phyloP scores from a whole-genome alignment of 2,113 vertebrate genomes.

The Miniopterus natalensis region DNA sequence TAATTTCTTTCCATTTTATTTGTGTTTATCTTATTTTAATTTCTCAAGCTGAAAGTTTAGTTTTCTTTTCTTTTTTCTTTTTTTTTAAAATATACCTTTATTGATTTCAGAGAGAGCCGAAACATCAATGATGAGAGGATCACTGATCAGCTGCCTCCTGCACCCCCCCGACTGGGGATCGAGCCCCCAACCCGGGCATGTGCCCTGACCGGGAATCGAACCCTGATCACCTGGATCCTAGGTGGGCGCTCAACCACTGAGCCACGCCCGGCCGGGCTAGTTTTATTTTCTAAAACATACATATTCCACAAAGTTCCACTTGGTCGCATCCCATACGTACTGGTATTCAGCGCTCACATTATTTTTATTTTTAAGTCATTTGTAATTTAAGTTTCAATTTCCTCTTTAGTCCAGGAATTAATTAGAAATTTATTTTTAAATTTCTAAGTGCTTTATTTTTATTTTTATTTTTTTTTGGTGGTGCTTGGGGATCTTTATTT shows the following conservation, averaged over 20 bases:
- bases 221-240: too few species aligned
- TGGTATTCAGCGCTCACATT: not conserved
- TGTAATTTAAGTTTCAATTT: constrained; percentile 23
- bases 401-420: not conserved
- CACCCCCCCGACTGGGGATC: too few species aligned
- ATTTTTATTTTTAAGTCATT: constrained; percentile 49
- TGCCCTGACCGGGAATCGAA: too few species aligned
- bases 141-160: too few species aligned
- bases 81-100: too few species aligned
- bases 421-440: constrained; percentile 27
- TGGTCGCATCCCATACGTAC: not conserved
- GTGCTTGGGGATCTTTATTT: not conserved
- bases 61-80: not conserved
- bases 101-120: too few species aligned
- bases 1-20: not conserved
- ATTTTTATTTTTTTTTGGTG: not conserved
- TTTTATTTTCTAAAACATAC: constrained; percentile 17
- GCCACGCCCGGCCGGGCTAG: too few species aligned
- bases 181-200: too few species aligned
- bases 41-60: constrained; percentile 14
- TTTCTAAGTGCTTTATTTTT: not conserved
- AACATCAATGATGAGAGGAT: too few species aligned
- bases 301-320: not conserved
- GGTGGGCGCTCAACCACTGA: too few species aligned
- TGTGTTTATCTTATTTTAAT: constrained; percentile 41